phyloP scores from a whole-genome alignment of 2,888 invertebrate genomes.

The Aleiodes testaceus region DNA sequence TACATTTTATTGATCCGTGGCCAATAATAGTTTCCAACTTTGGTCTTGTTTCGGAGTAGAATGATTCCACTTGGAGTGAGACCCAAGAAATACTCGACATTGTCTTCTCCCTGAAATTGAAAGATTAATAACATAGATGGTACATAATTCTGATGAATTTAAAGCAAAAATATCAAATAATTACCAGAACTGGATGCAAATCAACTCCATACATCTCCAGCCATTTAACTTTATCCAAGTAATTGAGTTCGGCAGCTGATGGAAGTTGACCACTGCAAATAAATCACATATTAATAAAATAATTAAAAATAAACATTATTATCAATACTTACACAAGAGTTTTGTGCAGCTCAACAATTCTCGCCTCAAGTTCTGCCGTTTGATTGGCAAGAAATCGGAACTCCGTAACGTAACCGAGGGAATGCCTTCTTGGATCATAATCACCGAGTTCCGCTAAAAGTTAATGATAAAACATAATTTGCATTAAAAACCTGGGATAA shows the following conservation, averaged over 20 bases:
- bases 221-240: constrained; percentile 98
- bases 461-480: constrained; percentile 27
- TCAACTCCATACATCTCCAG: constrained; percentile 99
- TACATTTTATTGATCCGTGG: constrained; percentile 97
- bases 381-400: constrained; percentile 95
- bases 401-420: constrained; percentile 94
- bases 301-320: constrained; percentile 35
- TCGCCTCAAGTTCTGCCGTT: constrained; percentile 89
- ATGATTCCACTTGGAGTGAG: constrained; percentile 96
- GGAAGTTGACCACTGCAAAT: constrained; percentile 87
- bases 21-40: constrained; percentile 99
- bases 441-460: constrained; percentile 94
- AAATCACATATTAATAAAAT: constrained; percentile 23
- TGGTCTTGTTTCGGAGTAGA: constrained; percentile 94
- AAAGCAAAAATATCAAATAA: constrained; percentile 61
- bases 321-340: constrained; percentile 82
- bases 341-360: constrained; percentile 91
- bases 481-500: background rate
- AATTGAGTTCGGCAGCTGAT: constrained; percentile 93
- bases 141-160: background rate
- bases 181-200: constrained; percentile 95
- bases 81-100: constrained; percentile 96
- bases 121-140: no score
- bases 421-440: constrained; percentile 91
- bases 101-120: constrained; percentile 89